Percentiles rank a stretch among this genome's conserved stretches.
Evolutionary conservation across 2,113 vertebrate species (phyloP).

Genomic region (Clarias magur): DNA sequence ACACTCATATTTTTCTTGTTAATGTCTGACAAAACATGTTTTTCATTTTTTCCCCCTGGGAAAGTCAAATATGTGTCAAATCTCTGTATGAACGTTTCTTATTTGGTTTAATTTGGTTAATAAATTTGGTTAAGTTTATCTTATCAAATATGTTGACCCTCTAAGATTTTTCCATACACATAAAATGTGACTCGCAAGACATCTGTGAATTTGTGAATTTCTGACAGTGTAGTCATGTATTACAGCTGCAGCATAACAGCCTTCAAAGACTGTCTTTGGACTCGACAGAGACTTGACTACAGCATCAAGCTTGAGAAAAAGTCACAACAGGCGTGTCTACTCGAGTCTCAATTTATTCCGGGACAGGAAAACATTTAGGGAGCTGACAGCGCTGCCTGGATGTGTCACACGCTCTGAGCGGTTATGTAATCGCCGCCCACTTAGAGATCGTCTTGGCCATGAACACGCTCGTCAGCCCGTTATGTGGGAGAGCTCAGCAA

Average conservation of each 20-base stretch:
- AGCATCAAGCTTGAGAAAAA: background rate
- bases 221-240: background rate
- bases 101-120: too few species aligned
- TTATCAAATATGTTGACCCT: too few species aligned
- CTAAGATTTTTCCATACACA: too few species aligned
- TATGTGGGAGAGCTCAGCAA: slow-evolving; percentile 35
- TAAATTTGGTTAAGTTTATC: background rate
- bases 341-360: background rate
- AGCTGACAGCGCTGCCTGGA: background rate
- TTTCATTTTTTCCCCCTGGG: background rate
- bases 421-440: slow-evolving; percentile 33
- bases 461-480: slow-evolving; percentile 40
- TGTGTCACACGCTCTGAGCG: slow-evolving; percentile 8
- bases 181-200: background rate
- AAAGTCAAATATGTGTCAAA: background rate
- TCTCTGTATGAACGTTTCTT: background rate
- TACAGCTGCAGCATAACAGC: background rate
- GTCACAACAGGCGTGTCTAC: background rate
- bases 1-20: background rate
- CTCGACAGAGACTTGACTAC: too few species aligned
- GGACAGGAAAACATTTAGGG: background rate
- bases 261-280: background rate
- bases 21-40: too few species aligned
- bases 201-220: background rate
- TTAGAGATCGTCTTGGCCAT: slow-evolving; percentile 13